Conservation (phyloP, 1,140 invertebrate species). For the Apis florea region DNA sequence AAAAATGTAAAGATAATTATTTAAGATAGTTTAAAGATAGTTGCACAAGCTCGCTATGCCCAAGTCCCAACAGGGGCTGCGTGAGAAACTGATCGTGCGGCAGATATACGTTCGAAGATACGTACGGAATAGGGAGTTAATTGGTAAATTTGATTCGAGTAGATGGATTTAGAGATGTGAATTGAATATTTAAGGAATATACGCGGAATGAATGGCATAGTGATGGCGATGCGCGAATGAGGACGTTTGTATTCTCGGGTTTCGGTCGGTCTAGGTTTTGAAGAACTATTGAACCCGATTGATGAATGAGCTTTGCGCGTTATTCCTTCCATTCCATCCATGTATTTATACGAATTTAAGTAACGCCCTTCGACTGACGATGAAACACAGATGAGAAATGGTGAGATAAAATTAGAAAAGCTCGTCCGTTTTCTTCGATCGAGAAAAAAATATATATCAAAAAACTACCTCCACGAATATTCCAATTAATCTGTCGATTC, state of each 20-base stretch:
- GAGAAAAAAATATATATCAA: no score
- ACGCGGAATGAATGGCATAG: not conserved
- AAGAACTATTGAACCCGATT: not conserved
- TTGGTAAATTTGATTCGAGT: conserved; percentile 1
- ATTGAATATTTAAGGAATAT: not conserved
- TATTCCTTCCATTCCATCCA: not conserved
- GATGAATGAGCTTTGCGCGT: not conserved
- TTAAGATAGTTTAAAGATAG: no score
- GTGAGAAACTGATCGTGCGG: not conserved
- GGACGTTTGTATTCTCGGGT: conserved; percentile 2
- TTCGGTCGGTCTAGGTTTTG: not conserved
- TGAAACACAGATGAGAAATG: no score
- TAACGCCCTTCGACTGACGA: not conserved
- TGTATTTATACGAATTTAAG: not conserved
- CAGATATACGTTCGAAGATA: not conserved
- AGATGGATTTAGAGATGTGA: not conserved
- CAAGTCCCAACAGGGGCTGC: no score
- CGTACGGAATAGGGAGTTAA: not conserved
- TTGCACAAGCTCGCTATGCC: no score
- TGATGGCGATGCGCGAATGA: not conserved
- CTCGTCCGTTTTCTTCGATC: no score
- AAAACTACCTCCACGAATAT: no score
- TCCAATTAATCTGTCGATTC: no score
- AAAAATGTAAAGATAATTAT: no score
- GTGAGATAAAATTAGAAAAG: no score